Evolutionary conservation across 2,113 vertebrate genomes (phyloP), one percentile per base, ranked within the genome.

Genomic region (Oreocharis arfaki): DNA sequence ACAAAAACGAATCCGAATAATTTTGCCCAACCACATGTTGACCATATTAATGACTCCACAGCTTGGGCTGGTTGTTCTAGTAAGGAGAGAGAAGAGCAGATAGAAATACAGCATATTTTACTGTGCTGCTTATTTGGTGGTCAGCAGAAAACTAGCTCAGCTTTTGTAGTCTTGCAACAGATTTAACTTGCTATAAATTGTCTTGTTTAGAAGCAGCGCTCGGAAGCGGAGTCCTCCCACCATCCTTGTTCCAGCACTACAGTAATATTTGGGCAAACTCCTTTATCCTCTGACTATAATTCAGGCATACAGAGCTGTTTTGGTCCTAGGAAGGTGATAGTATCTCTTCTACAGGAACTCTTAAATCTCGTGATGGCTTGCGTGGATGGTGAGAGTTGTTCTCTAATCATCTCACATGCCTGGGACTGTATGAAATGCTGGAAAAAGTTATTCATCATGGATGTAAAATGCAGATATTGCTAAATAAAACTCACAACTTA

Each of bases 161-260:
- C 68, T 86, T 96, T 88, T 84, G 63, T 57, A 61, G 59, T 94
- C 79, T 90, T 93, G 49, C 41, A 79, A 80, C 49, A 91, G 85
- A 90, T 73, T 76, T 76, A 92, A 83, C 65, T 88, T 87, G 24
- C 82, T 96, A 65, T 93, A 92, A 94, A 97, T 93, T 93, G 41
- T 77, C 21, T 90, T 88, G 46, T 86, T 90, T 93, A 65, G 71
- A 42, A 88, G 50, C 2, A 8, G 17, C 42, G 63, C 55, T 93
- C 55, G 90, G 88, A 89, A 90, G 33, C 50, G 42, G 28, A 86
- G 55, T 95, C 75, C 85, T 96, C 94, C 83, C 55, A 74, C 90
- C 70, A 50, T 69, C 21, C 23, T 71, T 88, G 26, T 92, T 94
- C 67, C 39, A 87, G 39, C 39, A 44, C 37, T 61, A 65, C 61